Percentiles rank a stretch among this genome's conserved stretches.
Evolutionary conservation across 2,113 vertebrate genomes (phyloP).

Genomic region (Vulpes ferrilata): DNA sequence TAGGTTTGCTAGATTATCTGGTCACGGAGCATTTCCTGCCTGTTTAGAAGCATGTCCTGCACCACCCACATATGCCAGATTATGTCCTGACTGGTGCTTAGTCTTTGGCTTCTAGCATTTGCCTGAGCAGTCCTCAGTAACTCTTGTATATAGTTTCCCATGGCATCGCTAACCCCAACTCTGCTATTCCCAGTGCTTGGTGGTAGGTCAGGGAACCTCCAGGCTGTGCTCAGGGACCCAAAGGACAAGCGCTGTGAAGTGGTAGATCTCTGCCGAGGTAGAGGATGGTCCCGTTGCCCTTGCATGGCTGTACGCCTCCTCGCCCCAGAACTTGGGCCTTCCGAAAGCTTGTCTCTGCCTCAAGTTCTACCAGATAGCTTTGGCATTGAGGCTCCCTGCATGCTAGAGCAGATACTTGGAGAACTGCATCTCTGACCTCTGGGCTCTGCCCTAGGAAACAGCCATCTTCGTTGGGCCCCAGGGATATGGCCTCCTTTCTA

Average conservation of each 20-base stretch:
- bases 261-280: background rate
- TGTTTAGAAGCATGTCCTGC: background rate
- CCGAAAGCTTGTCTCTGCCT: background rate
- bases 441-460: background rate
- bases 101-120: background rate
- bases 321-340: too few species aligned
- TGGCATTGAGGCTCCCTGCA: background rate
- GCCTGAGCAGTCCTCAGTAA: background rate
- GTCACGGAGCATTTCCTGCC: background rate
- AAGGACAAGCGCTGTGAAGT: background rate
- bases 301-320: background rate
- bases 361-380: background rate
- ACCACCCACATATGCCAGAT: background rate
- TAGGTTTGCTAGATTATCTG: background rate
- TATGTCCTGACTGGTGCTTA: accelerated
- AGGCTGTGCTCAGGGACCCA: background rate
- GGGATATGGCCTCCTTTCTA: background rate
- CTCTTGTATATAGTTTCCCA: background rate
- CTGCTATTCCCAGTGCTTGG: background rate
- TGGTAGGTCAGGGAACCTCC: too few species aligned
- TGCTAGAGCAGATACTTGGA: background rate
- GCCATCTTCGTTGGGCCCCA: background rate
- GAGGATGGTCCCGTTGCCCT: background rate
- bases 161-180: background rate
- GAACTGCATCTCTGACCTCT: background rate